These are phyloP conservation scores for Geopemphigus sp. DNA, from an alignment of 1,140 invertebrate species.

Conservation along the genomic window DNA sequence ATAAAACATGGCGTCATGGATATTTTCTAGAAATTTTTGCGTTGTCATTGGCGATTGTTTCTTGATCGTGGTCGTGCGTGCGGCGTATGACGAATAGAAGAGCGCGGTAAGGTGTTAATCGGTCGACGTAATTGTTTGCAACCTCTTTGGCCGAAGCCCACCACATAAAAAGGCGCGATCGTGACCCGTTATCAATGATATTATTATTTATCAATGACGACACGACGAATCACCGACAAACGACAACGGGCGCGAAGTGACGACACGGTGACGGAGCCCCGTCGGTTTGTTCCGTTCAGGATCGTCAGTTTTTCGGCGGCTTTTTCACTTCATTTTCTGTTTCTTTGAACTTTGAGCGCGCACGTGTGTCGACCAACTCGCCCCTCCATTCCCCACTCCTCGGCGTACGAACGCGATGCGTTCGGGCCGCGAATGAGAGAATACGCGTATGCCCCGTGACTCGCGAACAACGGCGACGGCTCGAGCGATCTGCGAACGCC, in stretches of 20 bases:
- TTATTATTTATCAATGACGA: neutral
- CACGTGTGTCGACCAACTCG: too few relatives aligned
- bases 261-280: too few relatives aligned
- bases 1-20: neutral
- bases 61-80: too few relatives aligned
- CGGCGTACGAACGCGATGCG: neutral
- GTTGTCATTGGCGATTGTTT: too few relatives aligned
- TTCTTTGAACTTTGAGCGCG: too few relatives aligned
- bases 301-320: too few relatives aligned
- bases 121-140: neutral
- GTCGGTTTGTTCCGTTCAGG: too few relatives aligned
- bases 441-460: neutral
- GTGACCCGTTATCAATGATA: neutral
- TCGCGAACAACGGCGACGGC: neutral
- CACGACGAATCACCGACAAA: too few relatives aligned
- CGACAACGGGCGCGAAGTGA: neutral
- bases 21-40: slow-evolving; percentile 14
- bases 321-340: too few relatives aligned
- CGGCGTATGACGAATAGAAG: too few relatives aligned
- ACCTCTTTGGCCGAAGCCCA: neutral
- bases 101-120: too few relatives aligned
- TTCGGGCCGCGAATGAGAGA: neutral
- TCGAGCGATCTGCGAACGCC: neutral
- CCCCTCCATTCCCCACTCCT: too few relatives aligned
- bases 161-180: neutral